phyloP scores from a whole-genome alignment of 2,888 invertebrate genomes.

The Hirtodrosophila alboralis region DNA sequence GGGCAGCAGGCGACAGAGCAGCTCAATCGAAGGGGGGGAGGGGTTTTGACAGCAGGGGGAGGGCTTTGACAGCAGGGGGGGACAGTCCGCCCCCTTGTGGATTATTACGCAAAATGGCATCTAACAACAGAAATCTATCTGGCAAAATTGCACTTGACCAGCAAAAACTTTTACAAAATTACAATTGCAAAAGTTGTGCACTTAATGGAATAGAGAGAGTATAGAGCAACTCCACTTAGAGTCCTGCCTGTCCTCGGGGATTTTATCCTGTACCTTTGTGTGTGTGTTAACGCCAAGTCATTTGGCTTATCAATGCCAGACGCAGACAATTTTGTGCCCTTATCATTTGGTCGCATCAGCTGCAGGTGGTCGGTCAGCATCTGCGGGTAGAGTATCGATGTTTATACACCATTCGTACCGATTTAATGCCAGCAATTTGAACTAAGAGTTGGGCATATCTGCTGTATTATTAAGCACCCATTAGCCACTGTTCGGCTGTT shows the following conservation, averaged over 20 bases:
- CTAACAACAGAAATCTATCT: slow-evolving; percentile 76
- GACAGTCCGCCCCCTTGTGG: slow-evolving; percentile 44
- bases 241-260: no score
- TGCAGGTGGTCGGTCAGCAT: slow-evolving; percentile 58
- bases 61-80: slow-evolving; percentile 2
- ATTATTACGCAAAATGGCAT: slow-evolving; percentile 75
- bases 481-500: slow-evolving; percentile 52
- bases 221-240: slow-evolving; percentile 29
- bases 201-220: slow-evolving; percentile 9
- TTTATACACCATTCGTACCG: slow-evolving; percentile 37
- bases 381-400: slow-evolving; percentile 38
- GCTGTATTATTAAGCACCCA: slow-evolving; percentile 81
- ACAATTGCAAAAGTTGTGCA: slow-evolving; percentile 74
- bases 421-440: slow-evolving; percentile 66
- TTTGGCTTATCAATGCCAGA: slow-evolving; percentile 80
- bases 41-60: background rate
- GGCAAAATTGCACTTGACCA: slow-evolving; percentile 23
- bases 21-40: slow-evolving; percentile 3
- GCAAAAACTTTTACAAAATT: slow-evolving; percentile 71
- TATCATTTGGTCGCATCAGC: slow-evolving; percentile 67
- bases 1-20: slow-evolving; percentile 11
- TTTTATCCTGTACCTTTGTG: slow-evolving; percentile 60
- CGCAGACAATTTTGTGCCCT: slow-evolving; percentile 74
- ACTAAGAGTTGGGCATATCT: slow-evolving; percentile 15
- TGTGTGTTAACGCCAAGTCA: slow-evolving; percentile 72